Evolutionary conservation across 2,888 invertebrate species (phyloP), one percentile per base, ranked within the genome.

Genomic region (Caenorhabditis sinica): DNA sequence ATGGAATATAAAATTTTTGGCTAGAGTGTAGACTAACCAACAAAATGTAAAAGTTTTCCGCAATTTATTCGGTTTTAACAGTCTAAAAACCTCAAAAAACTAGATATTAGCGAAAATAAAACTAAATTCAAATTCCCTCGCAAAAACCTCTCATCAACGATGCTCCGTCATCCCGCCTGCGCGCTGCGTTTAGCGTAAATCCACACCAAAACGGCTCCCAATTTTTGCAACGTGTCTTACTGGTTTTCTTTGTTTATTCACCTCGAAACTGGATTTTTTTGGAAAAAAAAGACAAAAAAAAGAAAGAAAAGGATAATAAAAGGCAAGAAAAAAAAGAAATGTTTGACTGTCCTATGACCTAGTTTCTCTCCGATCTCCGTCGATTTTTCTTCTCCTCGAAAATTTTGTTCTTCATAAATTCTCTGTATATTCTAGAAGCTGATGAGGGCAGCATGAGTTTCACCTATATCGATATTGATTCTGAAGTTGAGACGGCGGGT

Each of bases 401-500:
- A 49, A 49, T 45, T 45, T 65, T 25, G 15, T 63, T 63, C 25
- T 40, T 20, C 23, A 8, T 28, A 40, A 56, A 49, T 49, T 20
- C 15, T 69, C 36, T 17, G 6, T 30, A 49, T 25, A 25, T 51
- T 51, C 51, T 30, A 28, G 66, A 51, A 11, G 56, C 58, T 45
- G 11, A n/a, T n/a, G n/a, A n/a, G n/a, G n/a, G n/a, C n/a, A n/a
- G 23, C 13, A 84, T 83, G 83, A 83, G 79, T 58, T 83, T 58
- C 82, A 66, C 73, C 25, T 61, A 36, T 60, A 60, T 85, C 82
- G 85, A 85, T 79, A 85, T 85, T 75, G 85, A 85, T 65, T 75
- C 82, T 51, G 85, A 85, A 53, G 56, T 33, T 58, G 85, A 82
- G 51, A 65, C 56, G 20, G 51, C 30, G 25, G 85, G 85, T 85